A percentile compares a stretch with the other conserved stretches of the same genome.
phyloP scores from a whole-genome alignment of 2,888 invertebrate genomes.

The Pyrgus malvae region DNA sequence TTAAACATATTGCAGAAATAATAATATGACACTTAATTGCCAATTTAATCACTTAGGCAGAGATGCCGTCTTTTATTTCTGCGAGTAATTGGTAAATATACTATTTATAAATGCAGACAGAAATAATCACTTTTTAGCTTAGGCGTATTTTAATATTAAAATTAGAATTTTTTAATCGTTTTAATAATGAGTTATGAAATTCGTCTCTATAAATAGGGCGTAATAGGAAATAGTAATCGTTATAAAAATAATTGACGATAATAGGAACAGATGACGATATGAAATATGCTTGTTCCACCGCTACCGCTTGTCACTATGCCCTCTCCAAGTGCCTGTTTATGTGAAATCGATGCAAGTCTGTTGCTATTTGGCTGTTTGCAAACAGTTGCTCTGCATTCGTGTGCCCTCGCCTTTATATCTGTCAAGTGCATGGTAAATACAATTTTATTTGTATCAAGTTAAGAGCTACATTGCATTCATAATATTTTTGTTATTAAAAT shows the following conservation, averaged over 20 bases:
- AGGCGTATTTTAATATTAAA: too few species aligned
- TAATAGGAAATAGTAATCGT: too few species aligned
- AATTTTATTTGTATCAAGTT: not conserved
- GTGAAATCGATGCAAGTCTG: slow-evolving; percentile 79
- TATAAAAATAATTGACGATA: too few species aligned
- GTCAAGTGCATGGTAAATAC: slow-evolving; percentile 32
- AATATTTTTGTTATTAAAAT: not conserved
- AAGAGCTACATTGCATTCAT: not conserved
- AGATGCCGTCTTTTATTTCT: not conserved
- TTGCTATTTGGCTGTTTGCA: slow-evolving; percentile 80
- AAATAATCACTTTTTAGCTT: too few species aligned
- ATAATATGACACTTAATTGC: slow-evolving; percentile 17
- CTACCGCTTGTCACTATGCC: slow-evolving; percentile 26
- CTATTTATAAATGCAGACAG: not conserved
- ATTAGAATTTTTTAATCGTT: too few species aligned
- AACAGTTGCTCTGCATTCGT: slow-evolving; percentile 52
- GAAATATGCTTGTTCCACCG: slow-evolving; percentile 28
- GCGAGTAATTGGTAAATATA: not conserved
- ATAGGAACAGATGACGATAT: too few species aligned
- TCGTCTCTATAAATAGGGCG: too few species aligned
- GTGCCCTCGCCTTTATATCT: slow-evolving; percentile 31
- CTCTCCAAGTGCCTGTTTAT: slow-evolving; percentile 56
- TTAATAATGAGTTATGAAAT: too few species aligned
- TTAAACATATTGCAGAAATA: slow-evolving; percentile 3
- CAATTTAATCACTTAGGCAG: slow-evolving; percentile 15